phyloP scores from a whole-genome alignment of 35 echinoderm and acorn worm species.

The Amphiura filiformis region DNA sequence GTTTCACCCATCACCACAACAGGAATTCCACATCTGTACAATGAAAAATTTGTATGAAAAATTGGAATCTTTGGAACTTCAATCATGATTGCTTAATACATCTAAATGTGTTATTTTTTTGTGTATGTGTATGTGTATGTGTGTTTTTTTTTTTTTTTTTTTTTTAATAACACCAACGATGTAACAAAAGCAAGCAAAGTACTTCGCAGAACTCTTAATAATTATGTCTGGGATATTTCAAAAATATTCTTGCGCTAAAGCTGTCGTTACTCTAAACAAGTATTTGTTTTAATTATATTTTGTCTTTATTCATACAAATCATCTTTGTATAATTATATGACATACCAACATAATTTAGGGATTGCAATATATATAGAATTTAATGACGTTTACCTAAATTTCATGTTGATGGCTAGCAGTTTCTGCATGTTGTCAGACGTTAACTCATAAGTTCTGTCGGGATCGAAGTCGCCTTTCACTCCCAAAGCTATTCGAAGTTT shows the following conservation, averaged over 20 bases:
- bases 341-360: background rate
- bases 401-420: conserved; percentile 32
- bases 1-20: conserved; percentile 45
- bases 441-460: conserved; percentile 33
- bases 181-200: background rate
- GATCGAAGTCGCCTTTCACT: background rate
- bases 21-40: conserved; percentile 49
- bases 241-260: too few species aligned
- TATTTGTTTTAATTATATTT: background rate
- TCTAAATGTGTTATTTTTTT: background rate
- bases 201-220: background rate
- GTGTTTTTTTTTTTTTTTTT: background rate
- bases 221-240: too few species aligned
- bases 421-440: conserved; percentile 39
- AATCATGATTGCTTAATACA: background rate
- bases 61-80: background rate
- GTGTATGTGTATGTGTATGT: background rate
- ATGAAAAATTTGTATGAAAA: background rate
- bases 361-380: too few species aligned
- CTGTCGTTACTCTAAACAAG: too few species aligned
- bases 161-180: background rate
- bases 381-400: conserved; percentile 50
- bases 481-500: conserved; percentile 22
- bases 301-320: background rate
- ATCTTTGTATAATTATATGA: background rate